Conservation (phyloP, 2,797 vertebrate species). For the Dipus sagitta region DNA sequence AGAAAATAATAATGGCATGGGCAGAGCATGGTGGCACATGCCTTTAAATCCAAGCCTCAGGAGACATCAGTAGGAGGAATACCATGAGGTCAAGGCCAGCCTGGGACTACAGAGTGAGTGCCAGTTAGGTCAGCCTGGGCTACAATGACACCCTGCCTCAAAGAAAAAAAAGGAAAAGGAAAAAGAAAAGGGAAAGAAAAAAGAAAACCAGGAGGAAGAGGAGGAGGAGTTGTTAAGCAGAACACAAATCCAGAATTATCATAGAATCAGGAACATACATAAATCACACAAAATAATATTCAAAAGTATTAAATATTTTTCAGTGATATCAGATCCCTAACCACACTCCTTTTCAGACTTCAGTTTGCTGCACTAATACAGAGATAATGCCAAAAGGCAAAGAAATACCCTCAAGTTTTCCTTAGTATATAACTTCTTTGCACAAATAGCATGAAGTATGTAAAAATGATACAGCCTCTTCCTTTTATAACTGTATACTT, state of each 20-base stretch:
- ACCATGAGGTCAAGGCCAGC: too few relatives aligned
- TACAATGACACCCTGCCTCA: too few relatives aligned
- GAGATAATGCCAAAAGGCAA: conserved; percentile 21
- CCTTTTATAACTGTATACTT: conserved; percentile 3
- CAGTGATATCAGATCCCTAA: background rate
- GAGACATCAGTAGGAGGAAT: too few relatives aligned
- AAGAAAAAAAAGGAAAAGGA: too few relatives aligned
- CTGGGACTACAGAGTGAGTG: too few relatives aligned
- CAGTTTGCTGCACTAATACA: background rate
- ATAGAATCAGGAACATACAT: background rate
- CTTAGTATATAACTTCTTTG: conserved; percentile 2
- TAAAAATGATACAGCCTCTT: conserved; percentile 28
- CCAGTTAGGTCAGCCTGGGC: too few relatives aligned
- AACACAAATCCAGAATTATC: conserved; percentile 21
- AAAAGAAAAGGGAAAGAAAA: too few relatives aligned
- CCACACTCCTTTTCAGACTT: background rate
- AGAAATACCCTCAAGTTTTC: background rate
- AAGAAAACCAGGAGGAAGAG: too few relatives aligned
- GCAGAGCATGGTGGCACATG: too few relatives aligned
- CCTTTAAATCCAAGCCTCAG: too few relatives aligned
- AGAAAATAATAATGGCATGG: too few relatives aligned
- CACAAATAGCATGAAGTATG: background rate
- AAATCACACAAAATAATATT: conserved; percentile 58
- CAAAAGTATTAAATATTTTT: conserved; percentile 42
- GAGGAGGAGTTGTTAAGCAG: background rate